Evolutionary conservation across 2,113 vertebrate species (phyloP).

Genomic region (Pantherophis guttatus): DNA sequence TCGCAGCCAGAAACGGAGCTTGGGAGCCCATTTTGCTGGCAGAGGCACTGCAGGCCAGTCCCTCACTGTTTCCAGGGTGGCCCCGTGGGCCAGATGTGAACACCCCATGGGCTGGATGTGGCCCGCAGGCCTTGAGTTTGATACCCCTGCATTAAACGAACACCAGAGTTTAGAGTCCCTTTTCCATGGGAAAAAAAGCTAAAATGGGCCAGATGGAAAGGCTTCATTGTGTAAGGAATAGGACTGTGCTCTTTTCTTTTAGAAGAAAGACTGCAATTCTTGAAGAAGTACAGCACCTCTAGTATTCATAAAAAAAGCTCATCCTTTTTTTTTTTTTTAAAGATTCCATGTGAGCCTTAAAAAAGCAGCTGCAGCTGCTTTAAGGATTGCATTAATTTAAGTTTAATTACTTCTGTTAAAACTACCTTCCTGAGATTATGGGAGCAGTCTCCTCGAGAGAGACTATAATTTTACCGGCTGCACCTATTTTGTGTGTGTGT

Average conservation of each 20-base stretch:
- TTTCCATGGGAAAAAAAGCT: neutral
- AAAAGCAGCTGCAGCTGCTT: neutral
- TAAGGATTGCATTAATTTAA: neutral
- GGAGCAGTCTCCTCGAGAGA: neutral
- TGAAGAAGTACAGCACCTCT: neutral
- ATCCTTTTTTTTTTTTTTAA: neutral
- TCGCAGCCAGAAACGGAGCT: no score
- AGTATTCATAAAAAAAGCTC: neutral
- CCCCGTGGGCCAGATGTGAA: no score
- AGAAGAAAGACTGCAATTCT: neutral
- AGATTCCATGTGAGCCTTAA: neutral
- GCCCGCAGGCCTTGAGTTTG: no score
- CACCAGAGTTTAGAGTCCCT: neutral
- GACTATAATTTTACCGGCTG: neutral
- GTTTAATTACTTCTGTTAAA: neutral
- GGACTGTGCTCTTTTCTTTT: neutral
- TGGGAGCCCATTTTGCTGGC: no score
- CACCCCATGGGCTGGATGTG: no score
- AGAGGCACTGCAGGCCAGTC: no score
- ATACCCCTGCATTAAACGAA: neutral
- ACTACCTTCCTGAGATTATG: neutral
- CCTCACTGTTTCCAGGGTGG: no score
- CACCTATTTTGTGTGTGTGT: neutral
- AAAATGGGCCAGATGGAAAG: neutral
- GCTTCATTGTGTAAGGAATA: neutral